These are phyloP conservation scores for Meganola albula DNA, from an alignment of 2,888 invertebrate genomes.

Conservation along the genomic window DNA sequence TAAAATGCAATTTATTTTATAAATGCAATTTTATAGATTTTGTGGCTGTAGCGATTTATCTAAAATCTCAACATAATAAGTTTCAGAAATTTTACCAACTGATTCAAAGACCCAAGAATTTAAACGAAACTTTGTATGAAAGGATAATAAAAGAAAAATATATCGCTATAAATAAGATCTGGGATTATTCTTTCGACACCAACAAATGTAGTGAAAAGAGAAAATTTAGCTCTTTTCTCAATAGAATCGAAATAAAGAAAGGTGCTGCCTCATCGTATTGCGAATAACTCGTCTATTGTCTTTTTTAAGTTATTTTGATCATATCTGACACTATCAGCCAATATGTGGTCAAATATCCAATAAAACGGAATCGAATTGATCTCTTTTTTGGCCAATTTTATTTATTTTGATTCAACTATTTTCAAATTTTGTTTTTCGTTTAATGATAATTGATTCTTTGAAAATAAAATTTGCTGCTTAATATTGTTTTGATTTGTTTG, in stretches of 20 bases:
- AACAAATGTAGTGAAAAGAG: constrained; percentile 38
- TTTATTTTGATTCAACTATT: constrained; percentile 17
- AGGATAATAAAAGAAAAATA: constrained; percentile 43
- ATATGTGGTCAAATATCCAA: constrained; percentile 38
- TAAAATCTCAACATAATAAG: too few species aligned
- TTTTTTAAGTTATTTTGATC: constrained; percentile 42
- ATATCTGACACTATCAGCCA: constrained; percentile 42
- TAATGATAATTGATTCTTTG: too few species aligned
- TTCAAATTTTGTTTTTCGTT: too few species aligned
- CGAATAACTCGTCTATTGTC: constrained; percentile 51
- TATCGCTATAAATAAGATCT: constrained; percentile 47
- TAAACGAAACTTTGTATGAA: constrained; percentile 13
- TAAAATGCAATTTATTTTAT: too few species aligned
- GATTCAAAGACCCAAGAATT: too few species aligned
- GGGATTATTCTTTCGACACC: constrained; percentile 38
- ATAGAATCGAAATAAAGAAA: constrained; percentile 51
- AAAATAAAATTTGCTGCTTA: too few species aligned
- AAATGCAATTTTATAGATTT: too few species aligned
- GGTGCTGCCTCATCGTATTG: constrained; percentile 53
- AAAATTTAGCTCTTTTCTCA: constrained; percentile 33
- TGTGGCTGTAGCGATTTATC: too few species aligned
- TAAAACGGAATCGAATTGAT: constrained; percentile 48
- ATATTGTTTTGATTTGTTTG: too few species aligned
- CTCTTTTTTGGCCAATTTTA: constrained; percentile 16
- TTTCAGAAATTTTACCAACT: too few species aligned